Evolutionary conservation across 2,888 invertebrate genomes (phyloP).

Genomic region (Sclerodermus sp.): DNA sequence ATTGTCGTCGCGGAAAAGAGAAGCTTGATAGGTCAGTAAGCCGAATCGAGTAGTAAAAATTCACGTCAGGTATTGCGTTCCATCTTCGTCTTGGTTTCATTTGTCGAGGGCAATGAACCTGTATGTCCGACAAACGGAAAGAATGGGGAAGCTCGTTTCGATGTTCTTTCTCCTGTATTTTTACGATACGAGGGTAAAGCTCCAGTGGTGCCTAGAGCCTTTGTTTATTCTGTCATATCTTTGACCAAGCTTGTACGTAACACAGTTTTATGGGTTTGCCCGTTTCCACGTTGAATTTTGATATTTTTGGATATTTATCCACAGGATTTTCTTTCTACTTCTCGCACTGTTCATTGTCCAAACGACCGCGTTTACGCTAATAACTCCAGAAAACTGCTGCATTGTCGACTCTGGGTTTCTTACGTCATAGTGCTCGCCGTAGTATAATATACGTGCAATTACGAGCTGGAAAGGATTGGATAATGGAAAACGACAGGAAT

Average conservation of each 20-base stretch:
- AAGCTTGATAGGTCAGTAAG: conserved; percentile 3
- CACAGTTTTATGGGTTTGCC: conserved; percentile 22
- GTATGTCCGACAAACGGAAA: conserved; percentile 13
- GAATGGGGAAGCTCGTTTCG: conserved; percentile 12
- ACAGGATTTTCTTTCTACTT: no score
- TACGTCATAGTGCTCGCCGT: no score
- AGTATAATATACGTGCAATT: no score
- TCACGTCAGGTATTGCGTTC: conserved; percentile 9
- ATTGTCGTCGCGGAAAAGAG: no score
- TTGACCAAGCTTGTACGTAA: conserved; percentile 19
- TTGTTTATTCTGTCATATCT: conserved; percentile 15
- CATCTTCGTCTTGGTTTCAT: conserved; percentile 8
- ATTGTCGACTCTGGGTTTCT: no score
- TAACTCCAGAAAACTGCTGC: no score
- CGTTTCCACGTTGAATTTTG: no score
- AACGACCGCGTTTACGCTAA: no score
- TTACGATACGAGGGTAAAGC: conserved; percentile 24
- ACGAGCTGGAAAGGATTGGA: no score
- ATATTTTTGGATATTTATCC: no score
- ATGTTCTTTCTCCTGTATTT: conserved; percentile 16
- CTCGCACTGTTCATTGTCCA: no score
- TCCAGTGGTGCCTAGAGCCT: conserved; percentile 10
- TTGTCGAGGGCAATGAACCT: conserved; percentile 12
- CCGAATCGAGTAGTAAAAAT: conserved; percentile 11
- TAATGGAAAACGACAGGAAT: no score